Evolutionary conservation across 2,797 vertebrate genomes (phyloP).

Genomic region (Enteromius paludinosus): DNA sequence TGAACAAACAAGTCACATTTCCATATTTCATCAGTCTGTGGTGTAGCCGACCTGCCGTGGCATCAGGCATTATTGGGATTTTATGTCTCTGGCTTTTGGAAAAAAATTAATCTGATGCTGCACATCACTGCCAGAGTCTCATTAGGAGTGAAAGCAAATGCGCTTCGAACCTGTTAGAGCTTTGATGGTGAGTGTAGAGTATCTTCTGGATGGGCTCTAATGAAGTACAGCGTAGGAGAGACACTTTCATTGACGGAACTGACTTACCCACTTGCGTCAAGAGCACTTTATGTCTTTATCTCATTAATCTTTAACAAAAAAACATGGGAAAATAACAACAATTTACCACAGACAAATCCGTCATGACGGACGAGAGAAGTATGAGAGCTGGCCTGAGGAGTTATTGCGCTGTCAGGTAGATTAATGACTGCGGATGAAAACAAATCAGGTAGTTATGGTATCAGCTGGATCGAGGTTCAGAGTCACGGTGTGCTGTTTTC

Average conservation of each 20-base stretch:
- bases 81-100: conserved; percentile 59
- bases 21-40: conserved; percentile 62
- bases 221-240: conserved; percentile 38
- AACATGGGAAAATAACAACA: conserved; percentile 25
- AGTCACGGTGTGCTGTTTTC: background rate
- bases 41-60: conserved; percentile 51
- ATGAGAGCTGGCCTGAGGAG: conserved; percentile 9
- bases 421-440: conserved; percentile 32
- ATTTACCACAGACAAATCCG: conserved; percentile 10
- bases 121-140: conserved; percentile 43
- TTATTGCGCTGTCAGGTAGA: conserved; percentile 24
- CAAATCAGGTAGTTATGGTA: conserved; percentile 25
- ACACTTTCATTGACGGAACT: conserved; percentile 39
- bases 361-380: background rate
- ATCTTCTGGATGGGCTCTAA: conserved; percentile 38
- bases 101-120: conserved; percentile 51
- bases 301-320: conserved; percentile 39
- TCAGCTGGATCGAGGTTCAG: conserved; percentile 19
- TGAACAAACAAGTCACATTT: conserved; percentile 60
- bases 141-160: conserved; percentile 61
- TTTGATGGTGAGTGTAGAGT: conserved; percentile 36
- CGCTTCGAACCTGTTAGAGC: conserved; percentile 45
- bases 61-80: conserved; percentile 58
- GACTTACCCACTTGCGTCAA: conserved; percentile 30
- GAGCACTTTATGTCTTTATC: conserved; percentile 48